A percentile compares a stretch with the other conserved stretches of the same genome.
phyloP scores from a whole-genome alignment of 1,140 invertebrate species.

The Bradynema listronoti region DNA sequence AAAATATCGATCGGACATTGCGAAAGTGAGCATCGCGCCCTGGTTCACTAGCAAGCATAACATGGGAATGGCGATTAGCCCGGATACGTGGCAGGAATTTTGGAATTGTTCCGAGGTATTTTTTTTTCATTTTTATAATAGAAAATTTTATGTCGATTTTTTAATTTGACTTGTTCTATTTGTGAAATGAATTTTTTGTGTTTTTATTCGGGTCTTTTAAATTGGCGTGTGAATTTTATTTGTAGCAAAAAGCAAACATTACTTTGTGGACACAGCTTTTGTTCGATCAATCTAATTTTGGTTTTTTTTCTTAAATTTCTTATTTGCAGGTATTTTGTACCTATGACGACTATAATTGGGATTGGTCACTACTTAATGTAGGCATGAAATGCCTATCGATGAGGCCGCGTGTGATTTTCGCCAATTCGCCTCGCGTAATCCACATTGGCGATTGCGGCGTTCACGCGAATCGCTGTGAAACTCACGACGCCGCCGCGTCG shows the following conservation, averaged over 20 bases:
- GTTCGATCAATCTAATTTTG: too few relatives aligned
- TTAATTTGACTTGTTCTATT: too few relatives aligned
- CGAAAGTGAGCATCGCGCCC: slow-evolving; percentile 77
- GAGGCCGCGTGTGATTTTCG: slow-evolving; percentile 53
- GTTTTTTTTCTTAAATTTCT: too few relatives aligned
- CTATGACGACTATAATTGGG: slow-evolving; percentile 99
- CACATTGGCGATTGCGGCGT: slow-evolving; percentile 86
- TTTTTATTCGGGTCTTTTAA: too few relatives aligned
- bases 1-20: slow-evolving; percentile 57
- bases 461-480: slow-evolving; percentile 47
- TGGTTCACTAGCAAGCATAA: slow-evolving; percentile 91
- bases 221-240: too few relatives aligned
- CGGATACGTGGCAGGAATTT: slow-evolving; percentile 75
- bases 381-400: slow-evolving; percentile 68
- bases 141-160: slow-evolving; percentile 22
- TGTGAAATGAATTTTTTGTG: too few relatives aligned
- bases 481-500: slow-evolving; percentile 7
- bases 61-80: slow-evolving; percentile 93
- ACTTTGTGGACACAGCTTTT: too few relatives aligned
- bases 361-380: slow-evolving; percentile 83
- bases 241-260: too few relatives aligned
- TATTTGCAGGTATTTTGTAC: slow-evolving; percentile 74
- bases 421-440: slow-evolving; percentile 68
- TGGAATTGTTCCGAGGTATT: slow-evolving; percentile 71
- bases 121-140: neutral